Base-by-base conservation (phyloP, 2,797 vertebrate species). In the Masticophis lateralis region DNA sequence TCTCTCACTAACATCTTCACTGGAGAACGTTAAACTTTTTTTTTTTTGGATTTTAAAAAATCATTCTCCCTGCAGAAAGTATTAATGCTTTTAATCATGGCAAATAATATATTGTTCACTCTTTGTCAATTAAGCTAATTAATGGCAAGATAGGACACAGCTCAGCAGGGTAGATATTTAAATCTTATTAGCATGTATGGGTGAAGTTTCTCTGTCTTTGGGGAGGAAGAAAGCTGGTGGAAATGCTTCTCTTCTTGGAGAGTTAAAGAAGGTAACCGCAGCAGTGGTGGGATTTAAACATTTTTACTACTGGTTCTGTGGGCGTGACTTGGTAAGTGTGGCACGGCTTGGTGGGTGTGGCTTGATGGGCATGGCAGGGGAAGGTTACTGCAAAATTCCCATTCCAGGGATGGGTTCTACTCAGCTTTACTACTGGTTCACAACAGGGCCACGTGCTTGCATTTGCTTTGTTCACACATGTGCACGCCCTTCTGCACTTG, bases 71-170 rank as follows among this genome's bases (percentile, higher is more conserved):
- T 74, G 79, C 47, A 74, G 88, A 51, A 88, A 61, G 28, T 61
- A 91, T 91, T 93, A 88, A 93, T 86, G 32, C 53, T 47, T 47
- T 91, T 91, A 93, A 89, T 91, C 74, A 89, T 3, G 12, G 87
- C 22, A 86, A 69, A 86, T 74, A 37, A 37, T 86, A 55, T 43
- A 91, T 22, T 91, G 59, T 27, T 20, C 89, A 89, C 59, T 37
- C 87, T 93, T 91, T 90, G 66, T 93, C 90, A 91, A 83, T 83
- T 91, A 57, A 37, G 25, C n/a, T 57, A 47, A 89, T 91, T 47
- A 86, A 91, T 66, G 53, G 37, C 18, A 79, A 25, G 59, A 32
- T 53, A 57, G 18, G 51, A 37, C 57, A 91, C 18, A 89, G 27
- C 87, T 51, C 74, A 90, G 69, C 2, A 61, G 74, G 74, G 18